Percentiles rank a stretch among this genome's conserved stretches.
Conservation (phyloP, 2,113 vertebrate genomes). For the Oenanthe melanoleuca region DNA sequence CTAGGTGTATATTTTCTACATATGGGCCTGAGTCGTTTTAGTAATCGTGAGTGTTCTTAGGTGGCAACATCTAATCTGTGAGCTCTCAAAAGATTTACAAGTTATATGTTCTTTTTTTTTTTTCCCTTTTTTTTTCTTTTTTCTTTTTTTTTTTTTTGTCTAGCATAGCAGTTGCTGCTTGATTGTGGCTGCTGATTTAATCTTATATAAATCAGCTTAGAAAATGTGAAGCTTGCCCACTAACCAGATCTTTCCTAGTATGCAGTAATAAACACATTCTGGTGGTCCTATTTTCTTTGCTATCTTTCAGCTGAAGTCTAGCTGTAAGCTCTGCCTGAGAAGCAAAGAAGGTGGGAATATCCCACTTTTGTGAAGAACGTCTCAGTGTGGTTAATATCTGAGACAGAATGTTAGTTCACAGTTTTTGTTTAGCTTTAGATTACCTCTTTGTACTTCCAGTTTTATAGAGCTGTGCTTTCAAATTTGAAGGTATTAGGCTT, state of each 20-base stretch:
- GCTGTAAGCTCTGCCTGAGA: not conserved
- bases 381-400: not conserved
- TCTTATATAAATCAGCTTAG: not conserved
- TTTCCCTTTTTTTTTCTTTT: no score
- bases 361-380: not conserved
- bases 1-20: not conserved
- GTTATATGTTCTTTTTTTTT: not conserved
- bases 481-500: not conserved
- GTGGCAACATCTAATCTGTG: not conserved
- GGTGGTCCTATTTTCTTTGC: not conserved
- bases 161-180: not conserved
- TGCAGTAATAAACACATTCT: not conserved
- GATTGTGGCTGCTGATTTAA: not conserved
- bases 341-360: not conserved
- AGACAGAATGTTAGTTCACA: not conserved
- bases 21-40: not conserved
- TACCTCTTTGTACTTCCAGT: not conserved
- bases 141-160: not conserved
- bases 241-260: not conserved
- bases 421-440: not conserved
- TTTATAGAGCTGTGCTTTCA: not conserved
- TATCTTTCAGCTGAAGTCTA: not conserved
- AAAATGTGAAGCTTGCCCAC: not conserved
- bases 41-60: not conserved
- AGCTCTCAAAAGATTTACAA: not conserved